These are phyloP conservation scores for Dreissena polymorpha DNA, from an alignment of 1,140 invertebrate genomes.

Conservation along the genomic window DNA sequence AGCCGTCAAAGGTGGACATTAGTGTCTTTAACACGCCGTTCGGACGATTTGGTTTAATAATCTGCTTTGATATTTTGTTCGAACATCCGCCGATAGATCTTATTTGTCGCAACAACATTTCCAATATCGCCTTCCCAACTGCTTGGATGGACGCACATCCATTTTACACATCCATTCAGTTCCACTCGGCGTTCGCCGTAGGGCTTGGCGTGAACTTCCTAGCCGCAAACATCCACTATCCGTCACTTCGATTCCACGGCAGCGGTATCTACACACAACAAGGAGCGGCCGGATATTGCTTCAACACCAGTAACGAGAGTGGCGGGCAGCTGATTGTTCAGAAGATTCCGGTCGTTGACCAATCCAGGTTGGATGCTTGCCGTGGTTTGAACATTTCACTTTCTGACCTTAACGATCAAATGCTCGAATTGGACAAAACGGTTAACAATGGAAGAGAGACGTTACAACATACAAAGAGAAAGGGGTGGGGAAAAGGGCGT, in stretches of 20 bases:
- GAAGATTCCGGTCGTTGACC: conserved; percentile 53
- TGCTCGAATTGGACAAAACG: too few relatives aligned
- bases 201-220: conserved; percentile 83
- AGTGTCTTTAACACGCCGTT: conserved; percentile 86
- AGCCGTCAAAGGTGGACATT: conserved; percentile 68
- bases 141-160: conserved; percentile 88
- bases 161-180: conserved; percentile 82
- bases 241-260: conserved; percentile 80
- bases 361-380: too few relatives aligned
- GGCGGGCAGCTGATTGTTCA: conserved; percentile 63
- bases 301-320: conserved; percentile 49
- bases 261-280: conserved; percentile 81
- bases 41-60: conserved; percentile 88
- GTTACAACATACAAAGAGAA: too few relatives aligned
- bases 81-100: conserved; percentile 82
- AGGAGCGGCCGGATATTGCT: conserved; percentile 59
- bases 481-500: too few relatives aligned
- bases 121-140: conserved; percentile 86
- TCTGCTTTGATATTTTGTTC: conserved; percentile 89
- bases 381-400: too few relatives aligned
- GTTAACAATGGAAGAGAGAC: too few relatives aligned
- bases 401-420: too few relatives aligned
- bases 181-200: conserved; percentile 82
- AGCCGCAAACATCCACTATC: conserved; percentile 81
- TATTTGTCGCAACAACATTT: conserved; percentile 81